Base-by-base conservation (phyloP, 2,797 vertebrate genomes). In the Molothrus ater region DNA sequence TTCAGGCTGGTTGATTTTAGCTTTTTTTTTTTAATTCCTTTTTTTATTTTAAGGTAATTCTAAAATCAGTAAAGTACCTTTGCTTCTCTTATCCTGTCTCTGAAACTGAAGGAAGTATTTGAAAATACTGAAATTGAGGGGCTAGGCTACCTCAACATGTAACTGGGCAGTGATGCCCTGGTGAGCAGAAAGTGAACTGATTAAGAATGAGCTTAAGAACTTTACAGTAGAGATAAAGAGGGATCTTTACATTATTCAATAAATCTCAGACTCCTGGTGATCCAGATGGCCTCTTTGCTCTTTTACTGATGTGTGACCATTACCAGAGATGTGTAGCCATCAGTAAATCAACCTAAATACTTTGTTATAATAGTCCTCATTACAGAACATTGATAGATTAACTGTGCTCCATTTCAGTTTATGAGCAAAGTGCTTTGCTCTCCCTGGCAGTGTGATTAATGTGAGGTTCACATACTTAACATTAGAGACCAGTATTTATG, bases 361-460 rank as follows among this genome's bases (percentile, higher is more conserved):
- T 97, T 95, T 92, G 88, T 96, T 95, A 95, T 93, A 96, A 90
- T 90, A 88, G 88, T 89, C 69, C 70, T 96, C 92, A 95, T 96
- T 96, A 95, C 90, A 82, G 73, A 96, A 95, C 92, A 85, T 90
- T 96, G 95, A 94, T 96, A 93, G 94, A 96, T 96, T 95, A 88
- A 95, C 88, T 71, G 90, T 92, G 85, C 84, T 94, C 79, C 78
- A 69, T 94, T 93, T 87, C 90, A 93, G 93, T 93, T 95, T 96
- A 96, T 89, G 94, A 95, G 90, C 80, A 91, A 70, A 91, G 92
- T 21, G 75, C 88, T 93, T 84, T 94, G 82, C 93, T 95, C 87
- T 80, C 88, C 40, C 71, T 92, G 88, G 89, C 94, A 95, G 71
- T 6, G 42, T 94, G 95, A 96, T 96, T 96, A 94, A 97, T 96